These are phyloP conservation scores for Neodiprion lecontei DNA, from an alignment of 1,140 invertebrate genomes.

Conservation along the genomic window DNA sequence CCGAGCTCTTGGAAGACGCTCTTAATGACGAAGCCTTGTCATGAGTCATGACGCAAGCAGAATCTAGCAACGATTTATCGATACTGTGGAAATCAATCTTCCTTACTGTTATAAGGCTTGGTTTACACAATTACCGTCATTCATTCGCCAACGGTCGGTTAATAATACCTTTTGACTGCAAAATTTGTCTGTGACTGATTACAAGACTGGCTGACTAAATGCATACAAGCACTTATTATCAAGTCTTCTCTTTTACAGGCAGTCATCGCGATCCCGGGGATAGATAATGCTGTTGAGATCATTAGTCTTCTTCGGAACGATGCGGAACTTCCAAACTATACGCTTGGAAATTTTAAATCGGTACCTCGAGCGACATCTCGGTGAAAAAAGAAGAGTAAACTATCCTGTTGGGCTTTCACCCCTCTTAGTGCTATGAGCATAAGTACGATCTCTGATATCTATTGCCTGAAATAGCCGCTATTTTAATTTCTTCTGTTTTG, in stretches of 20 bases:
- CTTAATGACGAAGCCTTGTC: slow-evolving; percentile 19
- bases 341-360: background rate
- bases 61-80: background rate
- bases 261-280: background rate
- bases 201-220: background rate
- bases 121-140: background rate
- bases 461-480: no score
- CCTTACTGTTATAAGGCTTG: background rate
- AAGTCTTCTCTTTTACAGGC: background rate
- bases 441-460: no score
- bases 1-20: slow-evolving; percentile 9
- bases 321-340: background rate
- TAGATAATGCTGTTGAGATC: background rate
- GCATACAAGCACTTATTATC: background rate
- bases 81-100: no score
- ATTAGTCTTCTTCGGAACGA: background rate
- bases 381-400: background rate
- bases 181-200: background rate
- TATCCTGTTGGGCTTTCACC: no score
- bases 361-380: slow-evolving; percentile 1
- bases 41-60: slow-evolving; percentile 4
- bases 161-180: background rate
- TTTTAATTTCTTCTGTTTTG: no score
- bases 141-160: background rate
- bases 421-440: no score